Percentiles rank a stretch among this genome's conserved stretches.
phyloP scores from a whole-genome alignment of 1,140 invertebrate genomes.

The Sitobion miscanthi region DNA sequence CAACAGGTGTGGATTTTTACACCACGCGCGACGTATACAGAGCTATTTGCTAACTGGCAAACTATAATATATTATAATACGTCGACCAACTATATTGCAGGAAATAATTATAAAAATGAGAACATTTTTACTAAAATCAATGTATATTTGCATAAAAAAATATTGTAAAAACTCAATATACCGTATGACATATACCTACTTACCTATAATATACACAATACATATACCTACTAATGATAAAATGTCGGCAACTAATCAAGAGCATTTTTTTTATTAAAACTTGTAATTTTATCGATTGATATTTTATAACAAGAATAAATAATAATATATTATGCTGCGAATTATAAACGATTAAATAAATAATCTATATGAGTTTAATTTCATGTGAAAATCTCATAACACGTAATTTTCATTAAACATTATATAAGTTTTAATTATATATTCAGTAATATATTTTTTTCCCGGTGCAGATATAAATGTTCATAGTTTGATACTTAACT shows the following conservation, averaged over 20 bases:
- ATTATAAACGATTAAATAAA: background rate
- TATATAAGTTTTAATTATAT: background rate
- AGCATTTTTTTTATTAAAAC: background rate
- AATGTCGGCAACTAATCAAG: constrained; percentile 9
- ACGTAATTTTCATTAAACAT: background rate
- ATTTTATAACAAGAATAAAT: background rate
- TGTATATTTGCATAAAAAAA: background rate
- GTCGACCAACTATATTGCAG: background rate
- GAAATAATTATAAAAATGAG: background rate
- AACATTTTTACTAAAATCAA: background rate
- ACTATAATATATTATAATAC: too few relatives aligned
- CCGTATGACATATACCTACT: too few relatives aligned
- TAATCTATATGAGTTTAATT: background rate
- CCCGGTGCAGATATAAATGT: constrained; percentile 9
- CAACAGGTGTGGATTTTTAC: background rate
- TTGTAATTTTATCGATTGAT: background rate
- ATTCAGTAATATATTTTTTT: constrained; percentile 26
- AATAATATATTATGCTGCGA: background rate
- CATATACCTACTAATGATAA: background rate
- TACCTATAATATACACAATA: background rate
- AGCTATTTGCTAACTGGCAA: background rate
- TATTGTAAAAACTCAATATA: background rate
- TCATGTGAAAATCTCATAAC: background rate
- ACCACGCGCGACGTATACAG: background rate
- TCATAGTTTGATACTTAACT: constrained; percentile 32